Evolutionary conservation across 2,888 invertebrate genomes (phyloP), one percentile per base, ranked within the genome.

Genomic region (Coremacera marginata): DNA sequence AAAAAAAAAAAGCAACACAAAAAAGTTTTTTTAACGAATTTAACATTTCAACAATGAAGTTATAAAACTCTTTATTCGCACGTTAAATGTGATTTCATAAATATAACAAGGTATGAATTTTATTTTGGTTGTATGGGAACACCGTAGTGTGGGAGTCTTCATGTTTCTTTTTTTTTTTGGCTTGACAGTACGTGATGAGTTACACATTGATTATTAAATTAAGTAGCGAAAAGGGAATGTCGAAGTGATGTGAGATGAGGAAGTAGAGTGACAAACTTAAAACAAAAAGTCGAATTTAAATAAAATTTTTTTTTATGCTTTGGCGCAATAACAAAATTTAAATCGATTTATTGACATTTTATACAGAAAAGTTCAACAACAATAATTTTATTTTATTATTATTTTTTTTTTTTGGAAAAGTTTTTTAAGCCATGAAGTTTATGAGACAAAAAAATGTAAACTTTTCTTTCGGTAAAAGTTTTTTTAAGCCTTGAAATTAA

Each of bases 31-130:
- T 22, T 49, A 22, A 60, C 60, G 27, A 60, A 25, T 27, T 60
- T 3, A 31, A 67, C 67, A 37, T 44, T 67, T 67, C 14, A 34
- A 67, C 67, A 67, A 67, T 67, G 67, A 44, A 49, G 44, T 44
- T 44, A 67, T 67, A 67, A 67, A 67, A 67, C 44, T 49, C 22
- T 19, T 22, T 44, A 68, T 68, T 68, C 68, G 68, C 68, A 68
- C 68, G 68, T 68, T 51, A 27, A n/a, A 68, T 68, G 68, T 68
- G 68, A 68, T 68, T 68, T 68, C 68, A 68, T 68, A 68, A 68
- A 68, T 68, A 68, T 68, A 51, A 68, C 68, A 22, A 51, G 51
- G 51, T 51, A 68, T 51, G 51, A 68, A 27, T 44, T 44, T 51
- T 67, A 3, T 19, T 8, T 3, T 27, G 49, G 49, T 37, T 19